These are phyloP conservation scores for Alectoris magna DNA, from an alignment of 2,797 vertebrate genomes.

Conservation along the genomic window DNA sequence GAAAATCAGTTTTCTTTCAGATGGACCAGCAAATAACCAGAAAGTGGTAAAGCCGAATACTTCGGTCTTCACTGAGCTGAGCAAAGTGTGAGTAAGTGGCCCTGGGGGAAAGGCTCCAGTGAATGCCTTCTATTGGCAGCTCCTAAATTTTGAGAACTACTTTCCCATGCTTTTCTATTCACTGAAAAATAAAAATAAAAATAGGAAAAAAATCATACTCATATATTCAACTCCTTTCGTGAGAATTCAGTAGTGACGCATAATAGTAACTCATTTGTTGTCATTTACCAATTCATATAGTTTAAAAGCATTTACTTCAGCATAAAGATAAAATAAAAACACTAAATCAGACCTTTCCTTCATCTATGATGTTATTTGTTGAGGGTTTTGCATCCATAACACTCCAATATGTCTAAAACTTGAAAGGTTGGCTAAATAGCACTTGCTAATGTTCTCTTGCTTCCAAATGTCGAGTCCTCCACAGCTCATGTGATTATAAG, in stretches of 20 bases:
- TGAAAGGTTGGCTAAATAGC: not conserved
- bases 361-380: not conserved
- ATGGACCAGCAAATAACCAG: not conserved
- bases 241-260: not conserved
- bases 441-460: not conserved
- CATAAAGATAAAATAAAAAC: not conserved
- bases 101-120: not conserved
- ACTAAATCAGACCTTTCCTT: not conserved
- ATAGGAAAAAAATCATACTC: not conserved
- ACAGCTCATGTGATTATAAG: not conserved
- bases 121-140: not conserved
- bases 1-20: not conserved
- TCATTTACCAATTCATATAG: not conserved
- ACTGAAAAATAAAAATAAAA: not conserved
- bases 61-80: not conserved
- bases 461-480: not conserved
- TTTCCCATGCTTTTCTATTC: not conserved
- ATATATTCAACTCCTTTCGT: not conserved
- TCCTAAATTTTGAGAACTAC: not conserved
- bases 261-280: not conserved
- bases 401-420: not conserved
- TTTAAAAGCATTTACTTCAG: not conserved
- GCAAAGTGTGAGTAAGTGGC: not conserved
- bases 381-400: not conserved
- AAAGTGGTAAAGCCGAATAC: not conserved